Evolutionary conservation across 2,888 invertebrate genomes (phyloP), one percentile per base, ranked within the genome.

Genomic region (Napeogenes sylphis): DNA sequence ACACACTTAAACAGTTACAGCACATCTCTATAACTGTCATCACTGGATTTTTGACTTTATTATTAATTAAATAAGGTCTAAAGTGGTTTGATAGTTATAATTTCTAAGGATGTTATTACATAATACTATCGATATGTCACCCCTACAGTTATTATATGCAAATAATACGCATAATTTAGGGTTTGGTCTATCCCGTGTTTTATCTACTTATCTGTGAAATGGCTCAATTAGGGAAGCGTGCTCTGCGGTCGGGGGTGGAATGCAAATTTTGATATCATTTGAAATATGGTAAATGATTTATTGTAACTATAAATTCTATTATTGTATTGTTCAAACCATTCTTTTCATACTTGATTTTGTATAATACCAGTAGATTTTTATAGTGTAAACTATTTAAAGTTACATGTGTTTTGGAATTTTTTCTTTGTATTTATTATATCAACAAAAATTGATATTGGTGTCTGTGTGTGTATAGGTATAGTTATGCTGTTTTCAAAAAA

Each of bases 171-270:
- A 89, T 90, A 90, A 90, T 87, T 85, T 85, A 80, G 87, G 84
- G 86, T 78, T 75, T 78, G 76, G 78, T 79, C 79, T 75, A 77
- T 80, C 81, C 78, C 88, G 87, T 88, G 89, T 88, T 89, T 85
- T 90, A 90, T 90, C 90, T 87, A 84, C 87, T 90, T 90, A 90
- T 90, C 90, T 89, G 83, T 87, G 84, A 84, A 88, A 90, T 87
- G 82, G 90, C 84, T 89, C 90, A 89, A 90, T 90, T 90, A 90
- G 85, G 68, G 73, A 80, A 77, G 82, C 83, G 80, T 80, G 82
- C 75, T 72, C 76, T 73, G 70, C 69, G 70, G 71, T 66, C 66
- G 67, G 65, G 68, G 74, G 68, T 70, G 71, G 71, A 66, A 79
- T 79, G 81, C 74, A 77, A 80, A 83, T 70, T 71, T 70, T 71